Base-by-base conservation (phyloP, 1,140 invertebrate genomes). In the Neoseiulus cucumeris region DNA sequence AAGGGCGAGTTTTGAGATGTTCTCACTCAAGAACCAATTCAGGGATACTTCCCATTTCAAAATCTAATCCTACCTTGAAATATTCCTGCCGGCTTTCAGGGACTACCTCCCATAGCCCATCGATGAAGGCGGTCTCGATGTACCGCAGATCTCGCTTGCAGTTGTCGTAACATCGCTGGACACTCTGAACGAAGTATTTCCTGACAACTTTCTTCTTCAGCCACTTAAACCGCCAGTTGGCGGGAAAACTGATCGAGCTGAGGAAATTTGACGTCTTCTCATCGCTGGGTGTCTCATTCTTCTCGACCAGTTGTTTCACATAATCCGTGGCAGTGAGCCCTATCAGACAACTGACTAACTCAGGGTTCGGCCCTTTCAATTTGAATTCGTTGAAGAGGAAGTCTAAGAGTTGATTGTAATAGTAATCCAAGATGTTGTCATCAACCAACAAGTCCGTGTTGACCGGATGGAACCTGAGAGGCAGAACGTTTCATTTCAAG, bases 121-220 rank as follows among this genome's bases (percentile, higher is more conserved):
- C 51, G 33, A 59, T 59, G 22, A 59, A 59, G 14, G 51, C 33
- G 22, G 25, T 29, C 51, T 59, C 33, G 51, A 59, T 59, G 51
- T 59, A 59, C 22, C 25, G 51, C 1, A 59, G 51, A 25, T 33
- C 33, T 25, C 33, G 25, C 14, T 59, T 59, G 9, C 51, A 59
- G 14, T 59, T 33, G 2, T 59, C 33, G 22, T 59, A 59, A 20
- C 51, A 25, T 6, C 33, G 51, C 22, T 59, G 51, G 4, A 59
- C 25, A 14, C 14, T 29, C 51, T 59, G 51, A 14, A 59, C 22
- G 51, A 59, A 59, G 14, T 20, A 25, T 9, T 59, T 59, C 22
- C 22, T 33, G 14, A 59, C 51, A 33, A 59, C 33, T 6, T 25
- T 25, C 22, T 33, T 59, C 51, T 59, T 59, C 51, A 12, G 22